Base-by-base conservation (phyloP, 2,113 vertebrate genomes). In the Alosa alosa region DNA sequence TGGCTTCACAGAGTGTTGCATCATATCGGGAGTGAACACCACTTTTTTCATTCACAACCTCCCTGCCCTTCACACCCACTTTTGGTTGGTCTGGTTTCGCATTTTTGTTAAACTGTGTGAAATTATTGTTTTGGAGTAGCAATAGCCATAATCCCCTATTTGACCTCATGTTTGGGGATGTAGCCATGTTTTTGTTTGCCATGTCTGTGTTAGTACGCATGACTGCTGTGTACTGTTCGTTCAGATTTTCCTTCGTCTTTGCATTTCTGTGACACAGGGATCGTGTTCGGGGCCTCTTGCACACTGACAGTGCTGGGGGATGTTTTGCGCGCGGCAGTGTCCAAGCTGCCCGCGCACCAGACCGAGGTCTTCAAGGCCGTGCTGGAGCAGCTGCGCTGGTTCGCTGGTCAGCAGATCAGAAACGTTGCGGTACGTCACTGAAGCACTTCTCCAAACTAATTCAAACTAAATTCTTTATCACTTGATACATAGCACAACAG, bases 301-400 rank as follows among this genome's bases (percentile, higher is more conserved):
- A 93, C 94, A 0, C 90, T 99, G 88, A 96, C 91, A 85, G 90
- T 84, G 0, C 86, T 99, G 88, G 96, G 95, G 85, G 93, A 93
- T 6, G 95, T 94, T 60, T 93, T 99, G 88, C 91, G 39, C 3
- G 84, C 93, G 75, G 95, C 85, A 0, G 91, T 97, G 75, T 84
- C 88, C 9, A 86, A 94, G 5, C 94, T 96, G 83, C 96, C 96
- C 72, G 55, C 89, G 4, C 81, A 96, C 84, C 95, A 95, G 91
- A 97, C 96, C 0, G 93, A 97, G 81, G 91, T 98, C 87, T 97
- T 99, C 91, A 89, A 89, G 68, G 97, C 96, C 0, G 88, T 98
- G 0, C 91, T 98, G 88, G 97, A 99, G 82, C 98, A 99, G 91
- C 92, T 99, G 86, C 95, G 95, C 0, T 99, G 97, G 97, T 99